These are phyloP conservation scores for Acholoe squamosa DNA, from an alignment of 2,888 invertebrate genomes.

Conservation along the genomic window DNA sequence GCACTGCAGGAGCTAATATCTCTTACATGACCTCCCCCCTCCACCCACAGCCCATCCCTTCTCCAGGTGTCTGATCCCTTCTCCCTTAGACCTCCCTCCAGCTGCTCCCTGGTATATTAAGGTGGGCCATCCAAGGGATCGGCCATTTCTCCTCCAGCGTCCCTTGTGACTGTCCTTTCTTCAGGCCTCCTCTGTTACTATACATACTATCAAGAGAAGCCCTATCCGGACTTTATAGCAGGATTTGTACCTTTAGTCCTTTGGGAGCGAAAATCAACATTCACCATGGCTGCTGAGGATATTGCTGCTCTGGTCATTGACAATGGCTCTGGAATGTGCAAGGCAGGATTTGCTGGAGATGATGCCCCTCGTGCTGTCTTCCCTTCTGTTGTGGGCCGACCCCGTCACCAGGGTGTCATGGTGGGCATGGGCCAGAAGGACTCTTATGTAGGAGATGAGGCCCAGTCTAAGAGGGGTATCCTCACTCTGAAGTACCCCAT, in stretches of 20 bases:
- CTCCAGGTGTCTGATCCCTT: not conserved
- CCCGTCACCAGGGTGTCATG: conserved; percentile 72
- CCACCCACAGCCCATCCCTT: not conserved
- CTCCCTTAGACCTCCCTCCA: not conserved
- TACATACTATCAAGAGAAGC: not conserved
- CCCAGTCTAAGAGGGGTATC: conserved; percentile 74
- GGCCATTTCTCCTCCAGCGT: not conserved
- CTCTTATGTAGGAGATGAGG: conserved; percentile 62
- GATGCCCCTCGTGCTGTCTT: conserved; percentile 77
- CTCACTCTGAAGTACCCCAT: conserved; percentile 80
- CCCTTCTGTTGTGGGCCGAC: conserved; percentile 77
- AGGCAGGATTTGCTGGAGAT: conserved; percentile 78
- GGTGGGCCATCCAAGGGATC: not conserved
- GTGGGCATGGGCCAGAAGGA: conserved; percentile 64
- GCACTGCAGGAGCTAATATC: not conserved
- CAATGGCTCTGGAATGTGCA: conserved; percentile 90
- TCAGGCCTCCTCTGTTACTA: not conserved
- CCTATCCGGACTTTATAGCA: not conserved
- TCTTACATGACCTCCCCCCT: not conserved
- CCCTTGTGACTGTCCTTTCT: not conserved
- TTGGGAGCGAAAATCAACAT: not conserved
- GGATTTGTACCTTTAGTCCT: not conserved
- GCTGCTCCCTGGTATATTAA: not conserved
- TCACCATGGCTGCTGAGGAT: conserved; percentile 73
- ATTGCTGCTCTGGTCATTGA: conserved; percentile 86